Base-by-base conservation (phyloP, 1,140 invertebrate species). In the Ganaspis sp. region DNA sequence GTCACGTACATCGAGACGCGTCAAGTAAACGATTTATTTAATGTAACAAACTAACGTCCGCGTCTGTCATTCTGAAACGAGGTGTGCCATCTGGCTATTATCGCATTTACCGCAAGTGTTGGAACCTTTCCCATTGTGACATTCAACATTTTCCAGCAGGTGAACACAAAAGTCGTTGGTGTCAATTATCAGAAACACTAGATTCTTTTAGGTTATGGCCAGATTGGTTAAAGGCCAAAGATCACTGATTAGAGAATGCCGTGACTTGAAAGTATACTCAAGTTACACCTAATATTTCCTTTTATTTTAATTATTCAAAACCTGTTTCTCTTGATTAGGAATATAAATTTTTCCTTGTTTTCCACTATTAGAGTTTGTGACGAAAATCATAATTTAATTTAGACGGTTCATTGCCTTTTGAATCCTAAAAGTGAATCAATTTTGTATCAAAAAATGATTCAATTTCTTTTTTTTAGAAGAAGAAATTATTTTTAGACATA, bases 161-260 rank as follows among this genome's bases (percentile, higher is more conserved):
- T 49, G 45, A 49, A n/a, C n/a, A 49, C 45, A 49, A 49, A 49
- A 49, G 45, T 49, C 45, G n/a, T 49, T 49, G 45, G 45, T 49
- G 45, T 49, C 45, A 49, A 49, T 49, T 49, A 49, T 49, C 45
- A 49, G 45, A 49, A 49, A 49, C 45, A 49, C n/a, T 49, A 17
- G 45, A 49, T 49, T 49, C 17, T 17, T 49, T 49, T 17, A 49
- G 45, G 45, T 49, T 49, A 49, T 49, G 45, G 15, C 15, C 45
- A 49, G n/a, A n/a, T 49, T 49, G 45, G 45, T 8, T 49, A 49
- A 49, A 49, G 45, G 45, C 45, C 45, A 49, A 49, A 49, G 45
- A 49, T 49, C 45, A 49, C 45, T 49, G 45, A 49, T 49, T 49
- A 49, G 45, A 17, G 45, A 49, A 49, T 49, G 45, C 45, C 45